Evolutionary conservation across 2,113 vertebrate species (phyloP).

Genomic region (Mus spicilegus): DNA sequence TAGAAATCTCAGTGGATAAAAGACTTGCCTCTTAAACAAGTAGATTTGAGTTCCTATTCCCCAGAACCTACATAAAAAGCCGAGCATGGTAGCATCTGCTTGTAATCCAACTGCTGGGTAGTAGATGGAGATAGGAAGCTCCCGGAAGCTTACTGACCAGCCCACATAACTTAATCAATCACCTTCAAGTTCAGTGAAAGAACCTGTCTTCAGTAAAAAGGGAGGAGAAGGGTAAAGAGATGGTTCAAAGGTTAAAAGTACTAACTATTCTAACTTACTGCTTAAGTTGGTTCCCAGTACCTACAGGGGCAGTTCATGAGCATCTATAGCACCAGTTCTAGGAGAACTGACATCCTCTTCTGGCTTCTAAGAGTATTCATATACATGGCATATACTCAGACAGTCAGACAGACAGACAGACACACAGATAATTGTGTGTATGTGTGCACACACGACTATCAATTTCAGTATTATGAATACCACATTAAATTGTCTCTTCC

Average conservation of each 20-base stretch:
- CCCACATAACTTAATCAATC: background rate
- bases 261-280: background rate
- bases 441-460: background rate
- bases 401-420: background rate
- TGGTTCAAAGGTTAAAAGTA: background rate
- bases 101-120: background rate
- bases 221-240: background rate
- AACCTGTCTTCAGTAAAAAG: background rate
- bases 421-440: too few species aligned
- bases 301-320: background rate
- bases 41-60: background rate
- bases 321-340: background rate
- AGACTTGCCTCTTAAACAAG: background rate
- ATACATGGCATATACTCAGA: background rate
- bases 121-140: background rate
- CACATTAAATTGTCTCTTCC: background rate
- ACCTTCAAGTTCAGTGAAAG: background rate
- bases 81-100: background rate
- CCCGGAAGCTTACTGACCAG: background rate
- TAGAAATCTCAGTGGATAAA: too few species aligned
- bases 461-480: background rate
- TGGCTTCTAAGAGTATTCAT: background rate
- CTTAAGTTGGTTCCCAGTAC: background rate
- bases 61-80: background rate
- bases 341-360: background rate